phyloP scores from a whole-genome alignment of 2,797 vertebrate species.

The Pipistrellus kuhlii region DNA sequence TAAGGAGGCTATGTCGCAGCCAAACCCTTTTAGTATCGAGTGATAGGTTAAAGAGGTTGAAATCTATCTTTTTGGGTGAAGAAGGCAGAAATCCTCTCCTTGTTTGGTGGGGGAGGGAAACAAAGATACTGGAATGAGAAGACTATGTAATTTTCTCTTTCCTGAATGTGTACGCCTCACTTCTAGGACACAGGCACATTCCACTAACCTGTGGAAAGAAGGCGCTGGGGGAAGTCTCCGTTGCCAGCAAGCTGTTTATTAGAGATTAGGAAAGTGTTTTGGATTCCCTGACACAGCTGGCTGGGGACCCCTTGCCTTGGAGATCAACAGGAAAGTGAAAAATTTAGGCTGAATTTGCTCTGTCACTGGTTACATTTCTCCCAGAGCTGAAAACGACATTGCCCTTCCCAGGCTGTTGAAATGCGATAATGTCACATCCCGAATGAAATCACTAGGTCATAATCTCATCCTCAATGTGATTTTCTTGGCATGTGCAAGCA shows the following conservation, averaged over 20 bases:
- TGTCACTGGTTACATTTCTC: conserved; percentile 73
- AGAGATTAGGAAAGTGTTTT: conserved; percentile 62
- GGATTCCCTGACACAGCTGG: conserved; percentile 53
- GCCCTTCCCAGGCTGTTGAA: conserved; percentile 67
- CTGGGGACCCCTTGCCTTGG: conserved; percentile 61
- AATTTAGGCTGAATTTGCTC: conserved; percentile 62
- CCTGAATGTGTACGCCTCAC: conserved; percentile 5
- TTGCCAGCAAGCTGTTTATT: conserved; percentile 60
- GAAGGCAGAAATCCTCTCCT: conserved; percentile 60
- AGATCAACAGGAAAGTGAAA: conserved; percentile 72
- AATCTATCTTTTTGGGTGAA: conserved; percentile 63
- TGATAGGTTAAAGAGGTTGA: conserved; percentile 70
- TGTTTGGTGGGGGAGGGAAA: not conserved
- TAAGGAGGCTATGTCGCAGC: conserved; percentile 73
- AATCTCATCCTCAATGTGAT: conserved; percentile 71
- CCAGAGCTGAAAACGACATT: conserved; percentile 64
- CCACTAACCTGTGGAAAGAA: conserved; percentile 55
- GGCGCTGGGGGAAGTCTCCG: not conserved
- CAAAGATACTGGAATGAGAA: conserved; percentile 44
- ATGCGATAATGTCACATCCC: conserved; percentile 77
- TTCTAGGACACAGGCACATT: conserved; percentile 58
- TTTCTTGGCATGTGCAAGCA: conserved; percentile 62
- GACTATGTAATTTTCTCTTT: conserved; percentile 70
- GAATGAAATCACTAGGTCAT: conserved; percentile 67
- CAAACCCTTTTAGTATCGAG: conserved; percentile 75